A percentile compares a stretch with the other conserved stretches of the same genome.
Evolutionary conservation across 2,888 invertebrate genomes (phyloP).

Genomic region (Sinohyriopsis cumingii): DNA sequence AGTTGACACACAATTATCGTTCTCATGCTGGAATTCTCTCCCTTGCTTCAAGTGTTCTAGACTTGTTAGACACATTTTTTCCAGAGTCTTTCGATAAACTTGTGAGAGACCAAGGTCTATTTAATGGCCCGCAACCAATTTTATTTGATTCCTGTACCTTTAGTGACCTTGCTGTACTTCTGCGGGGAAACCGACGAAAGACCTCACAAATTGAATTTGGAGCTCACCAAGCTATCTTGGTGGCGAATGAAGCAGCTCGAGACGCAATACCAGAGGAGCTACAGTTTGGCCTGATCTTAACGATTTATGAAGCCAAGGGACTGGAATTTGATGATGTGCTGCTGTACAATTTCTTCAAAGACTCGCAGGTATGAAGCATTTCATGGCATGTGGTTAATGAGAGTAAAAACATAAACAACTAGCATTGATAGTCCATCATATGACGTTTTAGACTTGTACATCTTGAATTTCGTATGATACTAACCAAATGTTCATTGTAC

Average conservation of each 20-base stretch:
- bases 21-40: slow-evolving; percentile 65
- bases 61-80: slow-evolving; percentile 61
- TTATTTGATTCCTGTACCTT: slow-evolving; percentile 61
- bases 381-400: too few species aligned
- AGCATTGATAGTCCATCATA: too few species aligned
- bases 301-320: slow-evolving; percentile 55
- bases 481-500: too few species aligned
- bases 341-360: too few species aligned
- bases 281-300: slow-evolving; percentile 58
- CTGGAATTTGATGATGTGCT: too few species aligned
- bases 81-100: slow-evolving; percentile 64
- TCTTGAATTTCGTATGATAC: too few species aligned
- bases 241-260: slow-evolving; percentile 60
- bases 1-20: slow-evolving; percentile 63
- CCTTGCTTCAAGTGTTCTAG: slow-evolving; percentile 60
- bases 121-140: slow-evolving; percentile 62
- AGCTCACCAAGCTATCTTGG: slow-evolving; percentile 64
- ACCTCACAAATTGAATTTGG: slow-evolving; percentile 67
- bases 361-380: too few species aligned
- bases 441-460: too few species aligned
- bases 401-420: too few species aligned
- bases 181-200: slow-evolving; percentile 55
- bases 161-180: slow-evolving; percentile 46
- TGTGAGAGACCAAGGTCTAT: slow-evolving; percentile 62
- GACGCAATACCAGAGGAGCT: slow-evolving; percentile 60